Evolutionary conservation across 2,113 vertebrate species (phyloP).

Genomic region (Numida meleagris): DNA sequence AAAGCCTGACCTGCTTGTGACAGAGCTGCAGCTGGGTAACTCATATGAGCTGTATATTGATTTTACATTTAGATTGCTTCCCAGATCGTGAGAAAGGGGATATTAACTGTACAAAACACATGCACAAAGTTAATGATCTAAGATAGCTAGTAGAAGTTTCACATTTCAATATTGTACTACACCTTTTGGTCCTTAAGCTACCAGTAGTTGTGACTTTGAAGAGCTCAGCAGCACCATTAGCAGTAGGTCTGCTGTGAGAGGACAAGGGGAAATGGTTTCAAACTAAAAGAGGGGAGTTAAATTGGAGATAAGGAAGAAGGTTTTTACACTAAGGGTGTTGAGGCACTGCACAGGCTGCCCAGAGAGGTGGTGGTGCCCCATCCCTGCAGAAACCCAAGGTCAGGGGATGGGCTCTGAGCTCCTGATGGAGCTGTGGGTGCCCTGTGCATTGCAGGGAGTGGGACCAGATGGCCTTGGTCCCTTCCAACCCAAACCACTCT

Average conservation of each 20-base stretch:
- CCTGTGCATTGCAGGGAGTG: no score
- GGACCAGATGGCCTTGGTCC: no score
- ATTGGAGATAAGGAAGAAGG: no score
- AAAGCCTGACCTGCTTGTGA: not conserved
- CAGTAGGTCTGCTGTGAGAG: not conserved
- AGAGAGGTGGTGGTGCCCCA: no score
- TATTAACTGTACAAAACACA: not conserved
- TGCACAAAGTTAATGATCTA: not conserved
- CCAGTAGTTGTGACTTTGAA: not conserved
- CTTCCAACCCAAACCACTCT: no score
- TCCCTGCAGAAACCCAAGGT: no score
- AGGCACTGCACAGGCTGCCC: no score
- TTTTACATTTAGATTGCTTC: not conserved
- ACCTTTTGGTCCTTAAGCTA: not conserved
- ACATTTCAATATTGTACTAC: fast-evolving
- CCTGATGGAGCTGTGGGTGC: no score
- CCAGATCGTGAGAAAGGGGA: not conserved
- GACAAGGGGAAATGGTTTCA: no score
- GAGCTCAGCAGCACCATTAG: not conserved
- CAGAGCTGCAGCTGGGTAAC: not conserved
- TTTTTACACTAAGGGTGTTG: no score
- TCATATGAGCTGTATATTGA: fast-evolving
- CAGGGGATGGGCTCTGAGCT: no score
- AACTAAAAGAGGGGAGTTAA: no score
- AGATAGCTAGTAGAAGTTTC: not conserved